Base-by-base conservation (phyloP, 1,140 invertebrate species). In the Propsilocerus akamusi region DNA sequence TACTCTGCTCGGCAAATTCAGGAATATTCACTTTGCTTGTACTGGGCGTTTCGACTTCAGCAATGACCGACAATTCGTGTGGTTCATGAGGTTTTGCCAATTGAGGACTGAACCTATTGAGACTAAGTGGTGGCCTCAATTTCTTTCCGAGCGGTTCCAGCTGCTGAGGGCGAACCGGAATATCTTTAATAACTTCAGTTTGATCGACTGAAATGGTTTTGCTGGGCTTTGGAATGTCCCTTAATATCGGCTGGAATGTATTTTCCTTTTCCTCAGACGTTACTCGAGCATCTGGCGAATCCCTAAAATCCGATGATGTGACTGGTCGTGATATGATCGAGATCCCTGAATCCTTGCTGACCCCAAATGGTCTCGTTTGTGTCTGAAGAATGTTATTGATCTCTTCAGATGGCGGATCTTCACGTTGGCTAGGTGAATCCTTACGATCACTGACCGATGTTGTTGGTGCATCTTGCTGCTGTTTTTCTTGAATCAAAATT, bases 281-380 rank as follows among this genome's bases (percentile, higher is more conserved):
- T 10, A 34, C 22, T 26, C 34, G 26, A 14, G 46, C 17, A 23
- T 30, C 48, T 0, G 53, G 46, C 4, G 32, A 46, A 25, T 54
- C 56, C 47, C 53, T 53, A 22, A 28, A 28, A 0, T 59, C 63
- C 46, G 54, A 25, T 0, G 62, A 57, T 3, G 63, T 65, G 1
- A 63, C 14, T 5, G 63, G 63, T 5, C 63, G 53, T 5, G 60
- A 63, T 0, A 56, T 55, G 2, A 14, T 17, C 1, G 54, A 49
- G 2, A 65, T 62, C n/a, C 63, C 63, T 49, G 63, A 65, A 46
- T 65, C 63, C 17, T 57, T 46, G 50, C 63, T 65, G 3, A 56
- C 52, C 0, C 57, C 60, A 4, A 55, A 63, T 10, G 56, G 53
- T 17, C 63, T 61, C 47, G 63, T 26, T 32, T 62, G 34, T 5